Evolutionary conservation across 2,113 vertebrate species (phyloP), one percentile per base, ranked within the genome.

Genomic region (Oncorhynchus tshawytscha): DNA sequence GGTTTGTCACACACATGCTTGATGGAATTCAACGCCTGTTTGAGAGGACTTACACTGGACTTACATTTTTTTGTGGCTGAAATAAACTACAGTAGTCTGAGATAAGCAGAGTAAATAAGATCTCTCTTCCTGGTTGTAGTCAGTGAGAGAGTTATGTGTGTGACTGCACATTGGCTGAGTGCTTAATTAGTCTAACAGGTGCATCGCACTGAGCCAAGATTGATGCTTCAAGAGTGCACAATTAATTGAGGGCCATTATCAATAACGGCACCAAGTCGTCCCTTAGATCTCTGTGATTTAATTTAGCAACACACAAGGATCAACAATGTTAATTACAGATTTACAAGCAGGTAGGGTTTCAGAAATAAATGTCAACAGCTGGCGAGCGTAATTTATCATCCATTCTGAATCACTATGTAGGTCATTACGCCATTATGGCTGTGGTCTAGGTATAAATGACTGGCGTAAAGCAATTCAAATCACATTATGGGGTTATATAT

Each of bases 231-330:
- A 73, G 82, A 88, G 88, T 25, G 81, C 79, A 76, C 85, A 74
- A 86, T 90, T 91, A 90, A 89, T 87, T 87, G 87, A 88, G 84
- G 78, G 80, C 79, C 73, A 86, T 90, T 89, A 86, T 90, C 85
- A 90, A 91, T 90, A 92, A 85, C 78, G 29, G 72, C 78, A 62
- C 66, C 65, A 80, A 87, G 87, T 86, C 73, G 78, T 88, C 88
- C 81, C 79, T 86, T 67, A 74, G 85, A 88, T 89, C 83, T 82
- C 73, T 71, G 75, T 80, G 85, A 91, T 90, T 89, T 84, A 87
- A 92, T 91, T 91, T 86, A 75, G 85, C 66, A 78, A 81, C 87
- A 78, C 84, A 80, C 75, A 78, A 86, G 82, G 87, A 90, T 89
- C 88, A 86, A 78, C 84, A 57, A 73, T 87, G 89, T 91, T 92